Percentiles rank a stretch among this genome's conserved stretches.
phyloP scores from a whole-genome alignment of 1,140 invertebrate species.

The Gyrodactylus salaris region DNA sequence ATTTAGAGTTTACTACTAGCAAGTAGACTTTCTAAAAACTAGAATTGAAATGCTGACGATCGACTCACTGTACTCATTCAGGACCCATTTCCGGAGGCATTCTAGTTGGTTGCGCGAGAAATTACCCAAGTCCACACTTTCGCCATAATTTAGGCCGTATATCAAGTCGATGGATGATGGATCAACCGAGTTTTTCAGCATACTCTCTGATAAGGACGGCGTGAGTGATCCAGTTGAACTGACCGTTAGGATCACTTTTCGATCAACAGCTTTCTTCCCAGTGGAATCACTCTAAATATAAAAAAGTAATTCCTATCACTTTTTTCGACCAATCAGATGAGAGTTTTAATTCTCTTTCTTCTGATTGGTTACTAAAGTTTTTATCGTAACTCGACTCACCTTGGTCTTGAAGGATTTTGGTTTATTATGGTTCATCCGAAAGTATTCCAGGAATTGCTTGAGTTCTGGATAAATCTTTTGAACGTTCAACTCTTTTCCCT shows the following conservation, averaged over 20 bases:
- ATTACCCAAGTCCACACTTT: background rate
- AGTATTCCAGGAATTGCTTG: no score
- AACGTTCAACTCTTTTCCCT: no score
- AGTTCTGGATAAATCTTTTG: no score
- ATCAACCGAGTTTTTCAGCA: background rate
- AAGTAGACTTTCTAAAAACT: background rate
- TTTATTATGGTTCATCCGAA: no score
- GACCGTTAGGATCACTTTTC: background rate
- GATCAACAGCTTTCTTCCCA: no score
- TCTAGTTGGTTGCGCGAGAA: background rate
- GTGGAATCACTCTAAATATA: no score
- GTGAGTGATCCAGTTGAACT: background rate
- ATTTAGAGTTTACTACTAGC: background rate
- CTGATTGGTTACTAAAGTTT: no score
- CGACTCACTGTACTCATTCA: background rate
- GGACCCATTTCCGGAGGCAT: background rate
- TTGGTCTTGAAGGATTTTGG: no score
- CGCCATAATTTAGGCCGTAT: background rate
- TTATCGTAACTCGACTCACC: no score
- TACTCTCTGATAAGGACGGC: background rate
- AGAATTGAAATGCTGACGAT: background rate
- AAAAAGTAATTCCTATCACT: no score
- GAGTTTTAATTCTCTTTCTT: no score
- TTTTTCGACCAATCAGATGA: no score
- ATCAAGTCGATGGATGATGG: background rate